A percentile compares a stretch with the other conserved stretches of the same genome.
phyloP scores from a whole-genome alignment of 2,888 invertebrate species.

The Cephus pulcher region DNA sequence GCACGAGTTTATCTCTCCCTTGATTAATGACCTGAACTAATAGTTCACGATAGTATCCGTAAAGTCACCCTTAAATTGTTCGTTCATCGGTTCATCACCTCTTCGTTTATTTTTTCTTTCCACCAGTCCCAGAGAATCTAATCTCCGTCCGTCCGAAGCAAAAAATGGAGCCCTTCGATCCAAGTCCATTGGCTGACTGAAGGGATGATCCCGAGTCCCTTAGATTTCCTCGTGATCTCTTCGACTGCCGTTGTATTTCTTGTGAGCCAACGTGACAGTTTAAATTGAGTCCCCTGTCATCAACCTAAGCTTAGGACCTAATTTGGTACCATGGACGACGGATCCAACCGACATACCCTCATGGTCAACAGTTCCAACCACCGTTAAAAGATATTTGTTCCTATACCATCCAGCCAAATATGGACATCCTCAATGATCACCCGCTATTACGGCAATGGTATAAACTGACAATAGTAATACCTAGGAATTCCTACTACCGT shows the following conservation, averaged over 20 bases:
- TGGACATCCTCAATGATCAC: background rate
- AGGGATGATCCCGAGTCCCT: constrained; percentile 6
- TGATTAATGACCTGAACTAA: background rate
- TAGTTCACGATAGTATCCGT: background rate
- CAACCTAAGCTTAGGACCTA: background rate
- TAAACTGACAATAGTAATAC: background rate
- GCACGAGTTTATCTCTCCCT: background rate
- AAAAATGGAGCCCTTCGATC: background rate
- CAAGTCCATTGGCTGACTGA: background rate
- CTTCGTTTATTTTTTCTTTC: background rate
- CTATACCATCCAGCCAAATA: background rate
- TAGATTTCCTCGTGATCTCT: constrained; percentile 27
- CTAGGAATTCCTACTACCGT: background rate
- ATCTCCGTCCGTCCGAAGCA: background rate
- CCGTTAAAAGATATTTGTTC: background rate
- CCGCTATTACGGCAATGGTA: background rate
- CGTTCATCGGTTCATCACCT: background rate
- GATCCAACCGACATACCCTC: background rate
- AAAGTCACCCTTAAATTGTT: background rate
- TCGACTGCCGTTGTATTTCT: constrained; percentile 29
- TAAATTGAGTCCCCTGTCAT: constrained; percentile 34
- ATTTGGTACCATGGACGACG: background rate
- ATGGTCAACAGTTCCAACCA: background rate
- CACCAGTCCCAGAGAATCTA: background rate
- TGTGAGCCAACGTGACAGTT: constrained; percentile 32